Percentiles rank a stretch among this genome's conserved stretches.
phyloP scores from a whole-genome alignment of 2,113 vertebrate genomes.

The Chrysemys picta region DNA sequence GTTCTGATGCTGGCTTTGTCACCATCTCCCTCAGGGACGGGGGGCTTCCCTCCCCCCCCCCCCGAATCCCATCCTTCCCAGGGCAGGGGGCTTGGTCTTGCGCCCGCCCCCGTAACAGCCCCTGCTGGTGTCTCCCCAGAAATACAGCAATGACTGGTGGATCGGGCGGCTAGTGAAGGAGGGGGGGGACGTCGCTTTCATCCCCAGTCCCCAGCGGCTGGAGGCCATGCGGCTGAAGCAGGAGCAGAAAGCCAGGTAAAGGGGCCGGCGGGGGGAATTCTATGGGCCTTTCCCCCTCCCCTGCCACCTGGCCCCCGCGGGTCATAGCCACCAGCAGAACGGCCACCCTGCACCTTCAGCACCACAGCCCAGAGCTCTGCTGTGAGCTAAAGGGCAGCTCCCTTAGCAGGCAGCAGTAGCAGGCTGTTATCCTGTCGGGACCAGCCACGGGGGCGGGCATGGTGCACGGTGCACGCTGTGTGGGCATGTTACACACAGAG shows the following conservation, averaged over 20 bases:
- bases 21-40: too few species aligned
- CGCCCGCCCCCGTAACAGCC: neutral
- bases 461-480: neutral
- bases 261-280: neutral
- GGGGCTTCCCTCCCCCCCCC: neutral
- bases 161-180: constrained; percentile 96
- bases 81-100: fast-evolving
- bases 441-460: neutral
- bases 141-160: constrained; percentile 99
- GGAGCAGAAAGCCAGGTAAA: constrained; percentile 94
- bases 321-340: neutral
- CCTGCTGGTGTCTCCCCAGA: constrained; percentile 71
- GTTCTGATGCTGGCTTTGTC: too few species aligned
- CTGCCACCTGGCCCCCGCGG: neutral
- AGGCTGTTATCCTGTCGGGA: neutral
- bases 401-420: neutral
- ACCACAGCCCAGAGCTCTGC: neutral
- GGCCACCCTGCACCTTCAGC: neutral
- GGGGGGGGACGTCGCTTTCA: constrained; percentile 94
- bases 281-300: neutral
- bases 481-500: neutral
- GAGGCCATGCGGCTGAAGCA: constrained; percentile 96
- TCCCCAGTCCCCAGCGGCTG: constrained; percentile 94
- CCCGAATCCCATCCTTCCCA: neutral
- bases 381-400: neutral